Evolutionary conservation across 2,888 invertebrate genomes (phyloP).

Genomic region (Cheilosia variabilis): DNA sequence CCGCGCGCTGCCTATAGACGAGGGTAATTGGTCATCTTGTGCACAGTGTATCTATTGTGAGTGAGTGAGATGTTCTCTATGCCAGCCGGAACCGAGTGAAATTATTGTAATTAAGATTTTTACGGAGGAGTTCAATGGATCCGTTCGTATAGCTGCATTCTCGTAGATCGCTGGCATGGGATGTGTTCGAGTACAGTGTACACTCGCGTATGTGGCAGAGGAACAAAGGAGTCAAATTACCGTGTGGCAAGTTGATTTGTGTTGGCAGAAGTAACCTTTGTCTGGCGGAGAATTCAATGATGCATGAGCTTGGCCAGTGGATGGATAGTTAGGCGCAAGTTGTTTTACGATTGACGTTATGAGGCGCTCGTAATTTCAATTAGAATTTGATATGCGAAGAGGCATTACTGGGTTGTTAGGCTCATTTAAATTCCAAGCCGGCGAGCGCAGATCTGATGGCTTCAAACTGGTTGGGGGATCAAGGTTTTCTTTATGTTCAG

Average conservation of each 20-base stretch:
- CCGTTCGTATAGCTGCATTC: constrained; percentile 6
- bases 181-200: neutral
- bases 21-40: constrained; percentile 67
- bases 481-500: neutral
- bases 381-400: constrained; percentile 31
- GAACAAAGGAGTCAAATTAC: constrained; percentile 65
- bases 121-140: constrained; percentile 55
- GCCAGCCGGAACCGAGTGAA: constrained; percentile 45
- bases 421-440: constrained; percentile 27
- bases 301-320: constrained; percentile 31
- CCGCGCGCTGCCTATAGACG: neutral
- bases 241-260: constrained; percentile 58
- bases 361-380: constrained; percentile 69
- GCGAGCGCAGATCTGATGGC: neutral
- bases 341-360: constrained; percentile 64
- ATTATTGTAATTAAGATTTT: constrained; percentile 75
- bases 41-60: constrained; percentile 39
- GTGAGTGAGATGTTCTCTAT: constrained; percentile 70
- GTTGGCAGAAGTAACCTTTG: constrained; percentile 63
- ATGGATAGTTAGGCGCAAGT: constrained; percentile 55
- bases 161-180: constrained; percentile 3
- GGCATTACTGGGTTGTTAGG: constrained; percentile 49
- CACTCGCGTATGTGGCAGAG: constrained; percentile 29
- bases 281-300: constrained; percentile 44
- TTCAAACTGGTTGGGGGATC: neutral